Percentiles rank a stretch among this genome's conserved stretches.
These are phyloP conservation scores for Apteryx owenii DNA, from an alignment of 2,113 vertebrate genomes.

Conservation along the genomic window DNA sequence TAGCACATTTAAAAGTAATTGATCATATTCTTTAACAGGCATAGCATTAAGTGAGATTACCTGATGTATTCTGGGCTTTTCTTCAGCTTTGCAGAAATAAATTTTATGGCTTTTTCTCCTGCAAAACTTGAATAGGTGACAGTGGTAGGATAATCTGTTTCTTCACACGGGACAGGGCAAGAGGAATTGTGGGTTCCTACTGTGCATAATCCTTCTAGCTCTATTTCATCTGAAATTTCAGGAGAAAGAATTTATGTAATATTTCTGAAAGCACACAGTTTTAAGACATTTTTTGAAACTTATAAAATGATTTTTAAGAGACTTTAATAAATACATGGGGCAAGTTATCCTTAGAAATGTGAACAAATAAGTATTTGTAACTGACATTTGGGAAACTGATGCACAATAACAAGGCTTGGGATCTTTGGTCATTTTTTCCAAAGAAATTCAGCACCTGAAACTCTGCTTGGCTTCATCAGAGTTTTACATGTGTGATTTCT, in stretches of 20 bases:
- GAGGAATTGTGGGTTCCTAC: slow-evolving; percentile 79
- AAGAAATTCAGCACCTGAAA: neutral
- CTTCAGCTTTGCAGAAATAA: slow-evolving; percentile 74
- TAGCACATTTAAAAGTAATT: neutral
- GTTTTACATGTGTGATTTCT: neutral
- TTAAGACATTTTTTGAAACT: neutral
- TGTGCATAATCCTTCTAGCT: slow-evolving; percentile 72
- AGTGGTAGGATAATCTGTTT: slow-evolving; percentile 74
- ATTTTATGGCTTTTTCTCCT: slow-evolving; percentile 65
- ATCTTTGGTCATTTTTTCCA: neutral
- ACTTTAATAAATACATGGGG: neutral
- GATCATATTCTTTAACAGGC: neutral
- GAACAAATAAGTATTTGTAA: neutral
- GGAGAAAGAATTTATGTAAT: neutral
- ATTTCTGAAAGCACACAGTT: neutral
- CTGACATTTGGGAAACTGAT: neutral
- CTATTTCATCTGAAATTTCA: slow-evolving; percentile 73
- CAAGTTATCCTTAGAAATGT: neutral
- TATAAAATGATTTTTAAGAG: neutral
- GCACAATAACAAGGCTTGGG: neutral
- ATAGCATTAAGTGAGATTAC: slow-evolving; percentile 32
- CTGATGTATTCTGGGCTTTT: slow-evolving; percentile 73
- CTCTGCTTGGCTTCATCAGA: neutral
- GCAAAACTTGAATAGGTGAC: slow-evolving; percentile 79
- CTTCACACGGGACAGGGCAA: slow-evolving; percentile 79